Percentiles rank a stretch among this genome's conserved stretches.
These are phyloP conservation scores for Alcedo quadribrachys DNA, from an alignment of 2,797 vertebrate genomes.

Conservation along the genomic window DNA sequence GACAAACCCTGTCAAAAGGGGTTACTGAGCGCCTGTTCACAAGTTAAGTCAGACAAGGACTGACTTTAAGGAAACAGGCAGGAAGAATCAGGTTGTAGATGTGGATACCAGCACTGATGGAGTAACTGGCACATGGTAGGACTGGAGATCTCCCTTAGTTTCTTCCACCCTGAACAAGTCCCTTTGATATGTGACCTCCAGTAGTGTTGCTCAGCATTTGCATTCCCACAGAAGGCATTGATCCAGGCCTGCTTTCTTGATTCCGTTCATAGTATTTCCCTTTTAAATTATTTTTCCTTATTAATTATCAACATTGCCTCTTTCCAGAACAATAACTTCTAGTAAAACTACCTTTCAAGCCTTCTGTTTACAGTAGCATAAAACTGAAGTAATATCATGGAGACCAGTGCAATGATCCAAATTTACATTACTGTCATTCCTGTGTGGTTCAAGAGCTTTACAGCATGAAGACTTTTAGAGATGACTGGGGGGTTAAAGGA, in stretches of 20 bases:
- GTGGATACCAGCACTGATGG: neutral
- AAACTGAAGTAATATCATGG: neutral
- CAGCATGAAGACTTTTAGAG: neutral
- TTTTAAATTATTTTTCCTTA: neutral
- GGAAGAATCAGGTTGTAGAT: neutral
- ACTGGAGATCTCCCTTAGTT: neutral
- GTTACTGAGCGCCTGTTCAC: neutral
- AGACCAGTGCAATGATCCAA: neutral
- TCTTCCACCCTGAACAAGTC: neutral
- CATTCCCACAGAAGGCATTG: neutral
- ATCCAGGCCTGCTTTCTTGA: neutral
- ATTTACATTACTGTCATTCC: neutral
- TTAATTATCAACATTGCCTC: neutral
- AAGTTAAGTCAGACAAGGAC: neutral
- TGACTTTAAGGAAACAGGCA: neutral
- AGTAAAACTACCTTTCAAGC: neutral
- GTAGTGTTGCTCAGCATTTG: neutral
- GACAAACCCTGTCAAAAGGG: neutral
- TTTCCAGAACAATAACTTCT: neutral
- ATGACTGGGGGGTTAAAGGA: neutral
- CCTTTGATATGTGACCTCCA: neutral
- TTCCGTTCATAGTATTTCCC: neutral
- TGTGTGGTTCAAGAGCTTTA: neutral
- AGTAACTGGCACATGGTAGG: neutral
- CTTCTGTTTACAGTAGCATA: neutral